Base-by-base conservation (phyloP, 2,113 vertebrate species). In the Cettia cetti region DNA sequence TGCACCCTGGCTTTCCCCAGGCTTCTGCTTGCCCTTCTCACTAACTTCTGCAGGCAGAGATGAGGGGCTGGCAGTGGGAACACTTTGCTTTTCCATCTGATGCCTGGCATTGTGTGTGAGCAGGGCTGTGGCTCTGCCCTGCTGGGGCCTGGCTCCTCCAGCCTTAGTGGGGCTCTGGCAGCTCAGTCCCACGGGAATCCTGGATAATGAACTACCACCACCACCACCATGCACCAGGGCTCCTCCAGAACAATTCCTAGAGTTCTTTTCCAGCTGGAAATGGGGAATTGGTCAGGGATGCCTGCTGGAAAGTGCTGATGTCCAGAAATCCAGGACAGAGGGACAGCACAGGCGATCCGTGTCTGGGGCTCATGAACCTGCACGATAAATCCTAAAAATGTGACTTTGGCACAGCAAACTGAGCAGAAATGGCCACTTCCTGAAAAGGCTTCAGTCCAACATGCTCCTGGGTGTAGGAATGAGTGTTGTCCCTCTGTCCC, bases 181-280 rank as follows among this genome's bases (percentile, higher is more conserved):
- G 75, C 86, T 80, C 79, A 2, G 35, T 31, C 82, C 66, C 85
- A 3, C 26, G 0, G 53, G 65, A 53, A 33, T 10, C 1, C 31
- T 1, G 23, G 69, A 50, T 82, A 75, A 90, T 75, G 66, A 53
- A 65, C 65, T 16, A 31, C 49, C 64, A 52, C 42, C 72, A 21
- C 26, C 59, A 16, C 1, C 72, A 28, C 33, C 68, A 19, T 0
- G 1, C 1, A 0, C 50, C 1, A 0, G 9, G 33, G 4, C 49
- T 80, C 57, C 69, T 56, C 79, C 53, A 52, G 45, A 14, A 57
- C 71, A n/a, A 9, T 72, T 37, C 63, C 76, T 6, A 4, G 45
- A 44, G 11, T 3, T 50, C 61, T 68, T 65, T 52, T 11, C 53
- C 54, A 40, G 5, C 22, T 45, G 80, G 40, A 69, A 94, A 77